Base-by-base conservation (phyloP, 2,888 invertebrate species). In the Heteropelma amictum region DNA sequence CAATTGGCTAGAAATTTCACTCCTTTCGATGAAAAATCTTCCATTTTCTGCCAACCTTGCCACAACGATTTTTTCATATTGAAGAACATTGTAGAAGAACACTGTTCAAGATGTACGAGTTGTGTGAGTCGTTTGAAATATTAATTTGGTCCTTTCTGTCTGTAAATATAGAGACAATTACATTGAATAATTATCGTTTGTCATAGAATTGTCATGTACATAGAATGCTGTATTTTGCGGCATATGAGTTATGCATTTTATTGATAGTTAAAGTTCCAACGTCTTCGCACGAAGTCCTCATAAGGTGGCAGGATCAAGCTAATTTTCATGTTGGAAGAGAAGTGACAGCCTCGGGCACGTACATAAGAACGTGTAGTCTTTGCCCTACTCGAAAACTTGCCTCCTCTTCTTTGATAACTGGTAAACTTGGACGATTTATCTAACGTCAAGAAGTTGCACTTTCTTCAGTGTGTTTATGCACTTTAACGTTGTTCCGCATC, bases 341-440 rank as follows among this genome's bases (percentile, higher is more conserved):
- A 61, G 69, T 40, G 30, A 42, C 30, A 60, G 65, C 61, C 61
- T 40, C 3, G 6, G 1, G 45, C 28, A 45, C 12, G n/a, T n/a
- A n/a, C n/a, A 38, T 17, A 54, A 71, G 61, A 54, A 64, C 8
- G n/a, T n/a, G n/a, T 19, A 40, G 33, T 14, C 38, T 14, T 49
- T 10, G 30, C 53, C 71, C 76, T 79, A 78, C 80, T 78, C 81
- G 77, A 81, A 81, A 83, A 81, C 77, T 74, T 54, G 68, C 63
- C 45, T 42, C 64, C 58, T n/a, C n/a, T n/a, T n/a, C n/a, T n/a
- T n/a, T n/a, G n/a, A n/a, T n/a, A n/a, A n/a, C 35, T 30, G 72
- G 67, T 68, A 85, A 60, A 86, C 84, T 86, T 85, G 60, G 80
- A 82, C 84, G 77, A 86, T 86, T 85, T 85, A 85, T 86, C 86